Base-by-base conservation (phyloP, 1,140 invertebrate species). In the Bombus waltoni region DNA sequence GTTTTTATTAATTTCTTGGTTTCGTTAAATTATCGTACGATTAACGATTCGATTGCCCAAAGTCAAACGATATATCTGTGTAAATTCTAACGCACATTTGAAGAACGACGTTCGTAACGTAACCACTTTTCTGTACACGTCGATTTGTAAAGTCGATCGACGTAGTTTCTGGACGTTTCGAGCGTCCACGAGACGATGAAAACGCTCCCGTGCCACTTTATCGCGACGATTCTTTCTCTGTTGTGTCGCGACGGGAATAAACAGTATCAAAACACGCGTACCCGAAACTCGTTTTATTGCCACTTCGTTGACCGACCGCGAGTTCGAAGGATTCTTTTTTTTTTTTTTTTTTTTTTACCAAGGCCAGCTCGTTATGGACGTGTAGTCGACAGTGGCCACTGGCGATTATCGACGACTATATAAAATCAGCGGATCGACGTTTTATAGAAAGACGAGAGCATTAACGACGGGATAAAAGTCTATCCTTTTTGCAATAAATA, bases 341-440 rank as follows among this genome's bases (percentile, higher is more conserved):
- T 73, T 62, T 68, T 42, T 81, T 38, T 73, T 62, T 38, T 73
- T 62, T 38, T 77, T 68, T 47, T 81, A 78, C 76, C 70, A 86
- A 90, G 89, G 88, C 38, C 80, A 28, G 38, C 22, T 44, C 57
- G 62, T 89, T 87, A 89, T 70, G 75, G 74, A 72, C 70, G 86
- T 80, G 82, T 83, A 81, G 87, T 57, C 42, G 59, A 42, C 40
- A 32, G 15, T 10, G 40, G 18, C 18, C 44, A 44, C 10, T n/a
- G 44, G 42, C 25, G 22, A 44, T 42, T 65, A 70, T 35, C 53
- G 72, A 10, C 40, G 42, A 38, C 77, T 71, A 81, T 85, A 74
- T 85, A 74, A 85, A 81, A 73, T 66, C 71, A 59, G 2, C 6
- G 59, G 59, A 81, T 44, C 38, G 78, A 68, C 44, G 22, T 74